Conservation (phyloP, 2,888 invertebrate genomes). For the Entomobrya multifasciata region DNA sequence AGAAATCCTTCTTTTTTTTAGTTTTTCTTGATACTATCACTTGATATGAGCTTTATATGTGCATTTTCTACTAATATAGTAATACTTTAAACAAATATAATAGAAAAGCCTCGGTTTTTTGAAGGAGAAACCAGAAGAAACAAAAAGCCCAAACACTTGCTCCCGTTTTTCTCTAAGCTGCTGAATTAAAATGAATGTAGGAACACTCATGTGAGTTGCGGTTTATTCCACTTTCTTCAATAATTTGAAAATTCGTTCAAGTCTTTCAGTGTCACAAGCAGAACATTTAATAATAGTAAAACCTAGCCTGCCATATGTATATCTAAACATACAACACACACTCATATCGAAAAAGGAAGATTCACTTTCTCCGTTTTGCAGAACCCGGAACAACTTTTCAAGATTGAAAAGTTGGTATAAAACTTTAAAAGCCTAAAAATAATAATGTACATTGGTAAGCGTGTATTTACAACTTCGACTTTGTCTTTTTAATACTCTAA, state of each 20-base stretch:
- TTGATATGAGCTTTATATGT: too few species aligned
- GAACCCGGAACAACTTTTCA: background rate
- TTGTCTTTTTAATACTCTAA: background rate
- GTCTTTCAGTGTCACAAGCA: slow-evolving; percentile 44
- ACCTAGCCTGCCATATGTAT: too few species aligned
- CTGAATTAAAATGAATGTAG: slow-evolving; percentile 1
- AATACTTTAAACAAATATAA: slow-evolving; percentile 51
- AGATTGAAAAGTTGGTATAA: slow-evolving; percentile 39
- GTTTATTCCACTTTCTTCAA: background rate
- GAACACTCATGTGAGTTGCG: background rate
- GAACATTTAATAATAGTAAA: too few species aligned
- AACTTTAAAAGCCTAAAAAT: slow-evolving; percentile 42
- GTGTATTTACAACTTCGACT: background rate
- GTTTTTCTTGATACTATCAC: background rate
- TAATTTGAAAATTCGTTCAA: slow-evolving; percentile 22
- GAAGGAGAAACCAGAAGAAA: background rate
- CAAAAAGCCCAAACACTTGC: background rate
- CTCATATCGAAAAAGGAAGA: background rate
- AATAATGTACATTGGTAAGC: background rate
- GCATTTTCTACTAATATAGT: slow-evolving; percentile 7
- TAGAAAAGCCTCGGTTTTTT: background rate
- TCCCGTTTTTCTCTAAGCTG: background rate
- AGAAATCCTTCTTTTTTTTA: slow-evolving; percentile 45
- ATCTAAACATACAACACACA: background rate
- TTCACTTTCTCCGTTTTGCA: background rate